Base-by-base conservation (phyloP, 1,140 invertebrate species). In the Ephestia elutella region DNA sequence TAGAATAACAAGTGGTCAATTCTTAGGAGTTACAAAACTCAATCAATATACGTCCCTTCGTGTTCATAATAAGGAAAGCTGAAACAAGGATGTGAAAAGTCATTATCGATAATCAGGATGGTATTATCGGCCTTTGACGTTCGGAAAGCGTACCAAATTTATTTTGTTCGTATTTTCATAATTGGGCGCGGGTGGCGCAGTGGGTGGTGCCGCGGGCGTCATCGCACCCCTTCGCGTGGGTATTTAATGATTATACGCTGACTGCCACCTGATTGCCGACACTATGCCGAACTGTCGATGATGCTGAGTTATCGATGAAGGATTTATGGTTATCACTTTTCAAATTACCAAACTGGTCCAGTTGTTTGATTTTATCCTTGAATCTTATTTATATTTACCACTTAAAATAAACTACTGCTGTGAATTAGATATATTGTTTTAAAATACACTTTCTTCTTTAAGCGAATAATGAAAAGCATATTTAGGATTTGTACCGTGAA, bases 171-270 rank as follows among this genome's bases (percentile, higher is more conserved):
- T 82, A 84, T 87, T 87, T 87, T 87, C 84, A 84, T 86, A 87
- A 84, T 87, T 85, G 82, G 84, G 81, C 70, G 76, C 67, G 72
- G 63, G 74, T 63, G 51, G 56, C 62, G 65, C 28, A 67, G 56
- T 51, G 68, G 78, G 77, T 71, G 76, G 75, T 57, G 73, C 81
- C 81, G 73, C 82, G 81, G 78, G 84, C 81, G 81, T 82, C 80
- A 82, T 83, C 77, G 75, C 71, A 60, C 80, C 71, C 77, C 78
- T 62, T 60, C 76, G 78, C 81, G 79, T 78, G 82, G 85, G 85
- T 86, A 87, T 87, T 87, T 87, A 86, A 87, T 87, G 82, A 87
- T 87, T 87, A 86, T 86, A 85, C 85, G 85, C 82, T 87, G 85
- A 87, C 85, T 87, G 82, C 85, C 82, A 84, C 85, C 85, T 87